Percentiles rank a stretch among this genome's conserved stretches.
These are phyloP conservation scores for Heliconius charithonia DNA, from an alignment of 2,888 invertebrate genomes.

Conservation along the genomic window DNA sequence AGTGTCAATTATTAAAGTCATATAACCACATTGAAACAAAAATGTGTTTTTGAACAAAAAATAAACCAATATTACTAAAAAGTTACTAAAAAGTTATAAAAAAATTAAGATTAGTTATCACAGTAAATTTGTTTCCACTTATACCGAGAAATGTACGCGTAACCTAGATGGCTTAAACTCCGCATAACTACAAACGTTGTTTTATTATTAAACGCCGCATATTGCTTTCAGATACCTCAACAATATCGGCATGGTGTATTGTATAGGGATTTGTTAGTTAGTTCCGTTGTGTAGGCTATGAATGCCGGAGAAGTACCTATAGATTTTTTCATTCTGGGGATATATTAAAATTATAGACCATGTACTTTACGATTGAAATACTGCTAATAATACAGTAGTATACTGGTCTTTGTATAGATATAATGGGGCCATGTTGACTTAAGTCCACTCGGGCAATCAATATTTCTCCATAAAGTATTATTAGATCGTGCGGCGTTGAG, in stretches of 20 bases:
- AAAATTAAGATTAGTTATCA: not conserved
- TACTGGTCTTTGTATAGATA: too few relatives aligned
- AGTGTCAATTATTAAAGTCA: not conserved
- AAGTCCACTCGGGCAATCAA: too few relatives aligned
- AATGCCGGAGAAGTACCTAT: not conserved
- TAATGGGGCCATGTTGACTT: too few relatives aligned
- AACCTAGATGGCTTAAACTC: not conserved
- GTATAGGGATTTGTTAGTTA: conserved; percentile 5
- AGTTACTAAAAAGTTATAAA: not conserved
- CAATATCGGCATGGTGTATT: not conserved
- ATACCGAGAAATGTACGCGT: not conserved
- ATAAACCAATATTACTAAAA: not conserved
- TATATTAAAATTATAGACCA: too few relatives aligned
- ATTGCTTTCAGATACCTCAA: conserved; percentile 5
- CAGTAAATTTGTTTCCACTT: conserved; percentile 3
- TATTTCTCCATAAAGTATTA: too few relatives aligned
- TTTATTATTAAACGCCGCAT: conserved; percentile 16
- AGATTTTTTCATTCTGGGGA: not conserved
- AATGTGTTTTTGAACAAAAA: not conserved
- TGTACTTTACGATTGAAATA: too few relatives aligned
- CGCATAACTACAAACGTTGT: not conserved
- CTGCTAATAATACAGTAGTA: too few relatives aligned
- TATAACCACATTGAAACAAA: not conserved
- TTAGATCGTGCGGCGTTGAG: too few relatives aligned
- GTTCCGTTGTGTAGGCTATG: not conserved